Conservation (phyloP, 2,888 invertebrate genomes). For the Ditylenchus weischeri region DNA sequence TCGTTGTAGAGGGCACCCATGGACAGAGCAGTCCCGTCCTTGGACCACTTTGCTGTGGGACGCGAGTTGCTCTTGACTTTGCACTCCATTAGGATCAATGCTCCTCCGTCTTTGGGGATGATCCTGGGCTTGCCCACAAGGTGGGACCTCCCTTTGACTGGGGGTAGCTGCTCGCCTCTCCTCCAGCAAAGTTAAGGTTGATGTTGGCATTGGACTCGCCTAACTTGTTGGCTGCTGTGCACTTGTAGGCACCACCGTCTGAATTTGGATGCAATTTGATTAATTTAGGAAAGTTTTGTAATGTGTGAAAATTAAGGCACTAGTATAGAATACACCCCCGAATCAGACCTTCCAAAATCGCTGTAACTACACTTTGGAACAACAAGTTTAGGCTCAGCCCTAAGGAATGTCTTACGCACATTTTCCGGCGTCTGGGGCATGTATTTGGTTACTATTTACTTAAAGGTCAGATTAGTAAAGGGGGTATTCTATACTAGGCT, state of each 20-base stretch:
- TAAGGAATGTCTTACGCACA: too few species aligned
- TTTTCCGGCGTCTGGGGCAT: too few species aligned
- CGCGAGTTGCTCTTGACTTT: constrained; percentile 81
- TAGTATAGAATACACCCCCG: too few species aligned
- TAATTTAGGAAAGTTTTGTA: not conserved
- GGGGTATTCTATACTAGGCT: too few species aligned
- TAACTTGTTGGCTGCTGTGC: constrained; percentile 94
- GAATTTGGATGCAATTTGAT: not conserved
- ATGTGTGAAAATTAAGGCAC: not conserved
- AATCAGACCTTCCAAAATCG: too few species aligned
- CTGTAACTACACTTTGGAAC: too few species aligned
- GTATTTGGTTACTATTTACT: too few species aligned
- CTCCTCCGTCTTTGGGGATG: constrained; percentile 94
- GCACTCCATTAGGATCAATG: constrained; percentile 93
- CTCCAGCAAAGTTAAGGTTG: constrained; percentile 94
- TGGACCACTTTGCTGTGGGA: constrained; percentile 67
- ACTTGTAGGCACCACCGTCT: constrained; percentile 97
- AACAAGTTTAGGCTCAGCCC: too few species aligned
- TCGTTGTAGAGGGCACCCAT: constrained; percentile 56
- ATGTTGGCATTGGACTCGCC: constrained; percentile 99
- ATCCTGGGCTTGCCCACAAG: constrained; percentile 95
- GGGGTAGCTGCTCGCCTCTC: constrained; percentile 61
- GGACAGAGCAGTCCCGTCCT: constrained; percentile 50
- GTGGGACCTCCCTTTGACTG: constrained; percentile 67
- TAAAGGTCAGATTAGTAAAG: too few species aligned